These are phyloP conservation scores for Catagonus wagneri DNA, from an alignment of 2,113 vertebrate genomes.

Conservation along the genomic window DNA sequence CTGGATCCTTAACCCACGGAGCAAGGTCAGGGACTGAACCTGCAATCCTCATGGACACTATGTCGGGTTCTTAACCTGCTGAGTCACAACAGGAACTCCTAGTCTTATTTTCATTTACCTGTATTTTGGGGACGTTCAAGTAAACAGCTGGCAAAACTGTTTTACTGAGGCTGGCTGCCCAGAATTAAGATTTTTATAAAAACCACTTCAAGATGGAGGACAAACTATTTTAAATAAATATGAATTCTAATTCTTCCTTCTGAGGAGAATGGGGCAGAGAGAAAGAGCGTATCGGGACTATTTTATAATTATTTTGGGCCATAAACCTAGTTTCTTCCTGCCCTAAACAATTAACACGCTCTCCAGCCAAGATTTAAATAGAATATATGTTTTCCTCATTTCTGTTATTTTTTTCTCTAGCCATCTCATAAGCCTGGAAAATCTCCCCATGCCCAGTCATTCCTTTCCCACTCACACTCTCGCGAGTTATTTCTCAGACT, in stretches of 20 bases:
- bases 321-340: not conserved
- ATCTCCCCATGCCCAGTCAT: not conserved
- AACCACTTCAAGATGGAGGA: constrained; percentile 51
- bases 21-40: too few relatives aligned
- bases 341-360: not conserved
- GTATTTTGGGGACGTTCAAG: constrained; percentile 60
- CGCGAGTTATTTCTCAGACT: constrained; percentile 36
- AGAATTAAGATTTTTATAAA: constrained; percentile 66
- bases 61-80: too few relatives aligned
- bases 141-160: constrained; percentile 69
- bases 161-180: constrained; percentile 44
- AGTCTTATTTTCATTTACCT: constrained; percentile 35
- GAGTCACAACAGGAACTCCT: too few relatives aligned
- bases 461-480: not conserved
- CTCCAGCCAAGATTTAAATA: constrained; percentile 55
- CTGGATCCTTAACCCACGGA: too few relatives aligned
- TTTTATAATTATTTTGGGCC: not conserved
- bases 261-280: not conserved
- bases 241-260: constrained; percentile 66
- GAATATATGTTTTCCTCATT: not conserved
- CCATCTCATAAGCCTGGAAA: not conserved
- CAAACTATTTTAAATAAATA: constrained; percentile 74
- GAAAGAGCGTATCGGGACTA: not conserved
- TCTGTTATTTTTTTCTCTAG: constrained; percentile 34
- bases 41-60: too few relatives aligned